A percentile compares a stretch with the other conserved stretches of the same genome.
Evolutionary conservation across 2,797 vertebrate species (phyloP).

Genomic region (Loris lydekkerianus): DNA sequence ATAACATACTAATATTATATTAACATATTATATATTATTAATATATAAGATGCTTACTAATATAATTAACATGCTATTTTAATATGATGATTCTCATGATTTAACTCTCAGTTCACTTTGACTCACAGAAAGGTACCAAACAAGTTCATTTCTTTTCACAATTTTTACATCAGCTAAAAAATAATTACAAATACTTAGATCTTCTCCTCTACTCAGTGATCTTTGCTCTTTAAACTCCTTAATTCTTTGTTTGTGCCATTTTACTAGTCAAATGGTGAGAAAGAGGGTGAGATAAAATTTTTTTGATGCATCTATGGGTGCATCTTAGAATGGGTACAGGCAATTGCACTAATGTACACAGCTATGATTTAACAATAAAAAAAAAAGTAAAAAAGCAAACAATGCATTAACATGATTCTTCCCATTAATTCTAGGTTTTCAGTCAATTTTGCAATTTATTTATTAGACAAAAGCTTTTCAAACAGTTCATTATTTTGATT

Average conservation of each 20-base stretch:
- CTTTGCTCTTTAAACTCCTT: neutral
- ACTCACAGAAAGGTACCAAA: neutral
- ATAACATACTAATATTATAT: neutral
- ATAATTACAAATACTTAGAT: neutral
- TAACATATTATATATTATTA: neutral
- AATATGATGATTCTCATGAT: neutral
- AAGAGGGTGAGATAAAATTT: neutral
- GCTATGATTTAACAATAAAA: too few species aligned
- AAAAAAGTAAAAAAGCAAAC: neutral
- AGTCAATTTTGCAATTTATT: conserved; percentile 17
- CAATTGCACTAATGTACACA: too few species aligned
- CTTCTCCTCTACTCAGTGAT: neutral
- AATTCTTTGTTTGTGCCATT: neutral
- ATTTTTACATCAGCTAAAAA: neutral
- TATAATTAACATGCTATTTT: neutral
- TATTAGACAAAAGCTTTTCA: neutral
- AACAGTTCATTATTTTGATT: neutral
- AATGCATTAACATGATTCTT: conserved; percentile 30
- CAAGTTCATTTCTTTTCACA: neutral
- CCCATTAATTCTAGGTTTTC: conserved; percentile 33
- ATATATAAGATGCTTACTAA: neutral
- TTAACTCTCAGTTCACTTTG: neutral
- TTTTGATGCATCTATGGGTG: neutral
- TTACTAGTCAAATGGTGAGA: neutral
- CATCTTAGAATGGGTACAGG: too few species aligned